A percentile compares a stretch with the other conserved stretches of the same genome.
Conservation (phyloP, 35 echinoderm and acorn worm species). For the Ophiothrix spiculata region DNA sequence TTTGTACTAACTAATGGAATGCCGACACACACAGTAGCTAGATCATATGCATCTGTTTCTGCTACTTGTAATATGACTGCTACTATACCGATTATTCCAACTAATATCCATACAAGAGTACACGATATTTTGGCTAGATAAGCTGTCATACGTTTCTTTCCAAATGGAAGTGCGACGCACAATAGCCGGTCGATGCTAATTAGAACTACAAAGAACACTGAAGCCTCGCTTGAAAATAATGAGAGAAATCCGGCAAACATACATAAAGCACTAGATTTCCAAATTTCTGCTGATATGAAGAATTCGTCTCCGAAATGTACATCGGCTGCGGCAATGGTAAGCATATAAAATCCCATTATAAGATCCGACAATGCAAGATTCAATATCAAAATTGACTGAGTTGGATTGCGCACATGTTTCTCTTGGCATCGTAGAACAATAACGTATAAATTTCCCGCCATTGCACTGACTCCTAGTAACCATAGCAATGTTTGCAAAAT, state of each 20-base stretch:
- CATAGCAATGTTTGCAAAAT: conserved; percentile 56
- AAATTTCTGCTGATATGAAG: conserved; percentile 30
- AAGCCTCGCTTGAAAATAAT: conserved; percentile 44
- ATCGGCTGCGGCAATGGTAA: conserved; percentile 23
- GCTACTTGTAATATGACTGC: conserved; percentile 18
- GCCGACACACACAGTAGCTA: conserved; percentile 12
- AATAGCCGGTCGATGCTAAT: conserved; percentile 48
- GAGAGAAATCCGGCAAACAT: conserved; percentile 44
- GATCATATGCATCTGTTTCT: conserved; percentile 8
- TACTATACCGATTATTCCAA: conserved; percentile 21
- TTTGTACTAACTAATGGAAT: conserved; percentile 37
- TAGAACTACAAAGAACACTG: conserved; percentile 39
- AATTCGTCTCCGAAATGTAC: conserved; percentile 18
- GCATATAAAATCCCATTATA: conserved; percentile 50
- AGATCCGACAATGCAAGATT: conserved; percentile 42
- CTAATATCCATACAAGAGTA: conserved; percentile 34
- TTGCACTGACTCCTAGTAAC: conserved; percentile 57
- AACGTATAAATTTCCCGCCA: conserved; percentile 60
- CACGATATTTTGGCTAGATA: conserved; percentile 16
- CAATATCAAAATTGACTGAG: conserved; percentile 28
- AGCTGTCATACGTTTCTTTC: conserved; percentile 14
- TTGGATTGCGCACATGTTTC: background rate
- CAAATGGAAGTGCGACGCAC: conserved; percentile 46
- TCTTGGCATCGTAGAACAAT: conserved; percentile 34
- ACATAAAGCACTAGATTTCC: conserved; percentile 25